These are phyloP conservation scores for Stegostoma tigrinum DNA, from an alignment of 2,113 vertebrate species.

Conservation along the genomic window DNA sequence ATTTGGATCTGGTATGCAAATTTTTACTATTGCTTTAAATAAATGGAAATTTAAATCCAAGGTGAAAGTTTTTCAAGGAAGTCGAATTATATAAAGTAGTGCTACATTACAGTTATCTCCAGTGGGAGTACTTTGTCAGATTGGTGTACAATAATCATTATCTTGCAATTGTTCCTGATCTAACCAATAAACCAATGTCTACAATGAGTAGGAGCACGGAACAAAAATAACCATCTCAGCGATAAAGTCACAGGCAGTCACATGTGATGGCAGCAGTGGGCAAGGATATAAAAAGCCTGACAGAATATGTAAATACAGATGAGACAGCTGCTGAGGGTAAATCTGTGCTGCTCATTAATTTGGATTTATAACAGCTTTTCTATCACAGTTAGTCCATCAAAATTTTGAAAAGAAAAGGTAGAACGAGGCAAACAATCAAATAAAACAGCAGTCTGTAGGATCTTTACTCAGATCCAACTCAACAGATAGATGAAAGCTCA, in stretches of 20 bases:
- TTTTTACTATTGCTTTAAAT: constrained; percentile 90
- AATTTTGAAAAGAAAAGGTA: not conserved
- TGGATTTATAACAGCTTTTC: constrained; percentile 16
- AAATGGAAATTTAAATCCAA: constrained; percentile 70
- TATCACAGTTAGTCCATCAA: not conserved
- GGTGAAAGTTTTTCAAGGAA: constrained; percentile 34
- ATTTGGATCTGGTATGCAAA: constrained; percentile 74
- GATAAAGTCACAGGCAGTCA: constrained; percentile 20
- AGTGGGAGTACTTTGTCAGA: constrained; percentile 34
- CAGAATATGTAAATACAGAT: constrained; percentile 22
- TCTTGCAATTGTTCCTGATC: constrained; percentile 34
- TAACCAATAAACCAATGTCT: constrained; percentile 19
- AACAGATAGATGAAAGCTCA: not conserved
- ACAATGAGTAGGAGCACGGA: not conserved
- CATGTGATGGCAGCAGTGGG: not conserved
- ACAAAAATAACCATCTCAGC: not conserved
- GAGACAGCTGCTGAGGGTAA: constrained; percentile 8
- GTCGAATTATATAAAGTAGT: not conserved
- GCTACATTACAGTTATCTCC: constrained; percentile 15
- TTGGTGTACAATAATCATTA: constrained; percentile 31
- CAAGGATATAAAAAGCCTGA: not conserved
- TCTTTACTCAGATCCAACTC: not conserved
- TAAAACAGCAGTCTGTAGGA: not conserved
- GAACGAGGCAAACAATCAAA: not conserved
- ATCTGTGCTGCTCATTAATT: constrained; percentile 29